phyloP scores from a whole-genome alignment of 2,113 vertebrate species.

The Pomatostomus ruficeps region DNA sequence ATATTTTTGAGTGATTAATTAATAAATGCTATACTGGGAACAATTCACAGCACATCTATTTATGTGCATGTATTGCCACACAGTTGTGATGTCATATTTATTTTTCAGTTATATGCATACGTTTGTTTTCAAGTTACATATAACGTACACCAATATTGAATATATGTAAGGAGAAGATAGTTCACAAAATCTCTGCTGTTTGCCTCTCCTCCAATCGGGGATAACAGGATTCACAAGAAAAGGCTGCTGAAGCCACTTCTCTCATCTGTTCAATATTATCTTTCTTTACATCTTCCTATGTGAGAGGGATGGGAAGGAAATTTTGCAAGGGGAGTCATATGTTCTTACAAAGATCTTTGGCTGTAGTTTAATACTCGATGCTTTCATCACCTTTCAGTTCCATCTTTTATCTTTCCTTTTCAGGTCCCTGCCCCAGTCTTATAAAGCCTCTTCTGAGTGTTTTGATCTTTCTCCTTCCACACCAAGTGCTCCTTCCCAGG shows the following conservation, averaged over 20 bases:
- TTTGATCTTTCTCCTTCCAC: constrained; percentile 34
- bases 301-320: not conserved
- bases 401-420: not conserved
- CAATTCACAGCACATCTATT: not conserved
- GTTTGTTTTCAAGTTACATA: not conserved
- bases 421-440: not conserved
- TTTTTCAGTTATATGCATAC: not conserved
- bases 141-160: not conserved
- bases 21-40: not conserved
- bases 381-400: constrained; percentile 17
- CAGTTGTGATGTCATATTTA: not conserved
- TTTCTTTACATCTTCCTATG: not conserved
- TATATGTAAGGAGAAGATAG: not conserved
- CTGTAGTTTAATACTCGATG: not conserved
- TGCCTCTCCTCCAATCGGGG: not conserved
- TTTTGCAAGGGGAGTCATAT: not conserved
- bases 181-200: not conserved
- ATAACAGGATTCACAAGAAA: not conserved
- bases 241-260: not conserved
- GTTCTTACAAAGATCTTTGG: not conserved
- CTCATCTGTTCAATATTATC: not conserved
- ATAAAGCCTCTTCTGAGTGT: not conserved
- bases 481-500: not conserved
- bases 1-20: not conserved
- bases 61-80: not conserved